Percentiles rank a stretch among this genome's conserved stretches.
These are phyloP conservation scores for Plagodis pulveraria DNA, from an alignment of 2,888 invertebrate species.

Conservation along the genomic window DNA sequence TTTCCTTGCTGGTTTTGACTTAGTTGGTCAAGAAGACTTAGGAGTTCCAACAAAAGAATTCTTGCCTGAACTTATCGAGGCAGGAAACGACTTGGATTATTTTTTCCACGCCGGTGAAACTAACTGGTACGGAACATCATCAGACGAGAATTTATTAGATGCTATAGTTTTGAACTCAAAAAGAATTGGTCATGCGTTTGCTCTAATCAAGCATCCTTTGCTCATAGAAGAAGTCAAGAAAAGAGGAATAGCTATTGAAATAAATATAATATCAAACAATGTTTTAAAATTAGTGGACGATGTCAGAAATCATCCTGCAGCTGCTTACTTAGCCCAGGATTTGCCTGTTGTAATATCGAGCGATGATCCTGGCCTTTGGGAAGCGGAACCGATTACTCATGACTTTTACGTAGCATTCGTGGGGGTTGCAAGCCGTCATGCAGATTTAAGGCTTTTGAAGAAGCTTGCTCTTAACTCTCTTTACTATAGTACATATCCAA, in stretches of 20 bases:
- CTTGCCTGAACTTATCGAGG: constrained; percentile 77
- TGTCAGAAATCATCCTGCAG: constrained; percentile 90
- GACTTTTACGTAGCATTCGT: constrained; percentile 91
- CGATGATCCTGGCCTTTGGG: constrained; percentile 93
- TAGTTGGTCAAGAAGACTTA: constrained; percentile 92
- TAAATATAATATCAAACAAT: constrained; percentile 92
- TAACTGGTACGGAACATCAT: constrained; percentile 87
- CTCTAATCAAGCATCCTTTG: constrained; percentile 89
- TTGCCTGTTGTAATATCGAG: constrained; percentile 90
- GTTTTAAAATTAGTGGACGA: constrained; percentile 89
- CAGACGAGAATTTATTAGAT: constrained; percentile 91
- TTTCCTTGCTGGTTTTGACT: constrained; percentile 92
- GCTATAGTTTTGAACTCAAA: constrained; percentile 89
- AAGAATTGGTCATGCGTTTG: constrained; percentile 92
- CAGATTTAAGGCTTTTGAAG: constrained; percentile 89
- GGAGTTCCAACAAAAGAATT: constrained; percentile 87
- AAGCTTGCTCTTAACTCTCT: constrained; percentile 91
- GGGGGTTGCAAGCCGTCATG: constrained; percentile 88
- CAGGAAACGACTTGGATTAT: constrained; percentile 83
- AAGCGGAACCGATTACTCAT: constrained; percentile 88
- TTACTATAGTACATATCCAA: constrained; percentile 85
- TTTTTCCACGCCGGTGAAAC: constrained; percentile 94
- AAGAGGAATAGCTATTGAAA: constrained; percentile 88
- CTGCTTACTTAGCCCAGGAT: constrained; percentile 86
- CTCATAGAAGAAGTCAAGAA: constrained; percentile 85